Conservation (phyloP, 2,888 invertebrate species). For the Venusia cambrica region DNA sequence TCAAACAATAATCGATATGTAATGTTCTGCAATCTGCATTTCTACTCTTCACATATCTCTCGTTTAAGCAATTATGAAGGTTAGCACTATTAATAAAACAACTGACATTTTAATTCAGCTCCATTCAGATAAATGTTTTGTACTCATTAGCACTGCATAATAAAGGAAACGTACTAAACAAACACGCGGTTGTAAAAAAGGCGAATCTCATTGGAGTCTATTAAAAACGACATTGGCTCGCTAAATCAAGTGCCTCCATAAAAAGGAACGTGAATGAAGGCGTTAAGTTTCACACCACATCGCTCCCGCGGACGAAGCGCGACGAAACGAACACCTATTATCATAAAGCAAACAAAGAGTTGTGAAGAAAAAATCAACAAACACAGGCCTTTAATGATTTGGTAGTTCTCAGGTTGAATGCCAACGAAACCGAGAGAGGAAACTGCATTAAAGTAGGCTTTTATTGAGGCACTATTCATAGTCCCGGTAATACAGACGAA, state of each 20-base stretch:
- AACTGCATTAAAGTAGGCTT: slow-evolving; percentile 70
- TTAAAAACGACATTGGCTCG: slow-evolving; percentile 69
- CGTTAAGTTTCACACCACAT: slow-evolving; percentile 77
- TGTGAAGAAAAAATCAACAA: slow-evolving; percentile 67
- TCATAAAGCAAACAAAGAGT: slow-evolving; percentile 77
- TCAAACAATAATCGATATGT: too few relatives aligned
- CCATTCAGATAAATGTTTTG: slow-evolving; percentile 17
- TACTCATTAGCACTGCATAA: slow-evolving; percentile 24
- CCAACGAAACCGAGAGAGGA: slow-evolving; percentile 67
- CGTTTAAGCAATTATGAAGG: slow-evolving; percentile 14
- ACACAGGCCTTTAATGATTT: slow-evolving; percentile 72
- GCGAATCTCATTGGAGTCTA: slow-evolving; percentile 52
- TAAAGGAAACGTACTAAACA: slow-evolving; percentile 43
- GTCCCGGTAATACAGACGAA: slow-evolving; percentile 41
- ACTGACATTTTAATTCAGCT: slow-evolving; percentile 8
- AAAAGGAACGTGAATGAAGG: slow-evolving; percentile 72
- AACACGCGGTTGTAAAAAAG: slow-evolving; percentile 47
- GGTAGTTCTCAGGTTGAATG: slow-evolving; percentile 73
- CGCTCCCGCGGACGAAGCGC: slow-evolving; percentile 58
- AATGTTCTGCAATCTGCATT: too few relatives aligned
- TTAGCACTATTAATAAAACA: slow-evolving; percentile 7
- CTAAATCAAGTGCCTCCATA: slow-evolving; percentile 75
- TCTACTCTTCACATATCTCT: too few relatives aligned
- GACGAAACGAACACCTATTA: slow-evolving; percentile 76
- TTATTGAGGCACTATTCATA: slow-evolving; percentile 63